Evolutionary conservation across 2,113 vertebrate species (phyloP).

Genomic region (Callopanchax toddi): DNA sequence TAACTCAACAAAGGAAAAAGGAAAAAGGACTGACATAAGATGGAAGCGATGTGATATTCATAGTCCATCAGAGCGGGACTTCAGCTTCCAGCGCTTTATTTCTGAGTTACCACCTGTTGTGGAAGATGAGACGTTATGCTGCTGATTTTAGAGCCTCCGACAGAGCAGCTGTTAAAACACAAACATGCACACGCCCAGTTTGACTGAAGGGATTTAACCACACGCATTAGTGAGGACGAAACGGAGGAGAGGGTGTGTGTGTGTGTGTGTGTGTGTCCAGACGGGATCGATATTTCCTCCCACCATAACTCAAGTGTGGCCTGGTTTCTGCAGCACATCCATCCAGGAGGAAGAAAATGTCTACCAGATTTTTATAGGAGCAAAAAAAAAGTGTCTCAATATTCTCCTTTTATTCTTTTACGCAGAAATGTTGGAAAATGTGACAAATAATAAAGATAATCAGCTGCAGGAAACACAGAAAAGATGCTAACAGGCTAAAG

Average conservation of each 20-base stretch:
- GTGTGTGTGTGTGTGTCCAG: constrained; percentile 15
- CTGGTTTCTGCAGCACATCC: constrained; percentile 42
- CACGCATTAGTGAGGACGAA: too few species aligned
- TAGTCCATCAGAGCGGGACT: neutral
- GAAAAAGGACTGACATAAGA: constrained; percentile 4
- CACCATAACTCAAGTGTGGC: constrained; percentile 32
- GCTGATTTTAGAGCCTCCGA: too few species aligned
- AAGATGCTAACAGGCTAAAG: too few species aligned
- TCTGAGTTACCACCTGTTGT: constrained; percentile 58
- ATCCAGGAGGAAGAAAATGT: constrained; percentile 1
- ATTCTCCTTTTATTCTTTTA: too few species aligned
- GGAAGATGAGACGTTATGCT: constrained; percentile 47
- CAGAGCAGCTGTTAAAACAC: too few species aligned
- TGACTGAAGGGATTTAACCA: too few species aligned
- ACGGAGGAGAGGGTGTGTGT: neutral
- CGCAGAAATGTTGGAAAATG: neutral
- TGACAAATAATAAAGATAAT: neutral
- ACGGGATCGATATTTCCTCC: constrained; percentile 38
- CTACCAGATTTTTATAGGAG: neutral
- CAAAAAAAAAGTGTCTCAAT: neutral
- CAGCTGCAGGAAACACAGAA: too few species aligned
- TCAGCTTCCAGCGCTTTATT: constrained; percentile 42
- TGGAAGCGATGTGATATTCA: constrained; percentile 42
- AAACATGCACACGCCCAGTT: neutral
- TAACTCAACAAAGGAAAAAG: too few species aligned